These are phyloP conservation scores for Melikaiella ostensackeni DNA, from an alignment of 2,888 invertebrate genomes.

Conservation along the genomic window DNA sequence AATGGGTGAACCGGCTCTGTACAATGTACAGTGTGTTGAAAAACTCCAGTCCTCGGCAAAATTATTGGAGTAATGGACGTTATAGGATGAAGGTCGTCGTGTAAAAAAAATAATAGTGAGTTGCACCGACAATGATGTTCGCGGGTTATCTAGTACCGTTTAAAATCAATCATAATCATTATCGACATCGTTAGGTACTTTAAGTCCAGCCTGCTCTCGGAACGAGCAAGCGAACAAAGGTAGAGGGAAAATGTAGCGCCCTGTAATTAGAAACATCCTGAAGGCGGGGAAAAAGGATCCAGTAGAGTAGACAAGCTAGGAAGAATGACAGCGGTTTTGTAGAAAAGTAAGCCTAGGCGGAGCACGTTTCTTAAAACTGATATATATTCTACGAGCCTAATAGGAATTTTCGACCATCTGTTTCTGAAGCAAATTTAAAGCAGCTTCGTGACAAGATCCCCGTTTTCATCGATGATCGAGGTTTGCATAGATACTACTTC, in stretches of 20 bases:
- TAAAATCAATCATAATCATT: slow-evolving; percentile 37
- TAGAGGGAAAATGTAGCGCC: slow-evolving; percentile 49
- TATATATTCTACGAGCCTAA: slow-evolving; percentile 8
- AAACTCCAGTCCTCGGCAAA: neutral
- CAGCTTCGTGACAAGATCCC: neutral
- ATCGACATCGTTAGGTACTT: slow-evolving; percentile 28
- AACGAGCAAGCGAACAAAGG: slow-evolving; percentile 35
- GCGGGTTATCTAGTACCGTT: slow-evolving; percentile 26
- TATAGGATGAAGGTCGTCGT: neutral
- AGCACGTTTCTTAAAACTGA: slow-evolving; percentile 11
- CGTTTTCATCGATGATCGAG: slow-evolving; percentile 1
- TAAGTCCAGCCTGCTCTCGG: slow-evolving; percentile 15
- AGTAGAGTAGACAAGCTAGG: slow-evolving; percentile 29
- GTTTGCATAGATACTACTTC: neutral
- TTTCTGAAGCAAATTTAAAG: slow-evolving; percentile 1
- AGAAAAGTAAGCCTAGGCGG: slow-evolving; percentile 31
- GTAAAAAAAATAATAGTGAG: slow-evolving; percentile 34
- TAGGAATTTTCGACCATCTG: slow-evolving; percentile 17
- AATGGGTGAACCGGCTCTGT: too few relatives aligned
- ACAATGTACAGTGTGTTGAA: too few relatives aligned
- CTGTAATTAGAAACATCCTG: slow-evolving; percentile 59
- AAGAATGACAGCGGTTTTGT: slow-evolving; percentile 39
- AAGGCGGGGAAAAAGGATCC: slow-evolving; percentile 35
- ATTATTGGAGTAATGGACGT: neutral
- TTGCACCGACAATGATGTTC: slow-evolving; percentile 12